These are phyloP conservation scores for Cossypha dichroa DNA, from an alignment of 2,797 vertebrate species.

Conservation along the genomic window DNA sequence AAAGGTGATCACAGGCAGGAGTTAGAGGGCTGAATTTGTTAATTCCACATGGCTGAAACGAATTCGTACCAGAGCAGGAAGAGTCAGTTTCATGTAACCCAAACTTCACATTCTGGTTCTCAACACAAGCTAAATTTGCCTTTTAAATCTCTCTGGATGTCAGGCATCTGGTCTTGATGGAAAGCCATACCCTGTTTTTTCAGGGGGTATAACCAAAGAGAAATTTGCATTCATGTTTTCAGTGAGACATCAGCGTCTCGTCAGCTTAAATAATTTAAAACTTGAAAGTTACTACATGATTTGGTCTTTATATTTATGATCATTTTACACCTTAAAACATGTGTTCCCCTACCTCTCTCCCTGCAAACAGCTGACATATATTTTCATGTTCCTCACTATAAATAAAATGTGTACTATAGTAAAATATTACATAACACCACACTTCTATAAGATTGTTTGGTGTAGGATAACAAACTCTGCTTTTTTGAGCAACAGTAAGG, in stretches of 20 bases:
- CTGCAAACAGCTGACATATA: background rate
- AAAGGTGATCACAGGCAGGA: conserved; percentile 61
- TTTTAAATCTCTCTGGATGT: conserved; percentile 24
- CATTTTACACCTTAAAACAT: background rate
- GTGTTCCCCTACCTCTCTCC: background rate
- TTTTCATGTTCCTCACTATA: background rate
- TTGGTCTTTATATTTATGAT: background rate
- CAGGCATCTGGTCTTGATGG: conserved; percentile 58
- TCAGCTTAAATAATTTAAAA: conserved; percentile 4
- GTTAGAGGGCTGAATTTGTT: background rate
- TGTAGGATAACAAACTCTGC: background rate
- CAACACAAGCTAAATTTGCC: conserved; percentile 26
- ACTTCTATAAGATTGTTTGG: background rate
- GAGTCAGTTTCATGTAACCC: background rate
- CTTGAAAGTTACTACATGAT: background rate
- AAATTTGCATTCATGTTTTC: conserved; percentile 55
- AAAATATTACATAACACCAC: background rate
- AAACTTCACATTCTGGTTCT: conserved; percentile 11
- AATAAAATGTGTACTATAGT: background rate
- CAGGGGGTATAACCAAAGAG: background rate
- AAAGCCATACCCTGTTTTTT: conserved; percentile 19
- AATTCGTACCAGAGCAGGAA: conserved; percentile 14
- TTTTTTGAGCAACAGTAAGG: background rate
- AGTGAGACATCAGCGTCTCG: background rate
- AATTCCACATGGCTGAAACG: conserved; percentile 21